Conservation (phyloP, 2,113 vertebrate species). For the Micronycteris hirsuta region DNA sequence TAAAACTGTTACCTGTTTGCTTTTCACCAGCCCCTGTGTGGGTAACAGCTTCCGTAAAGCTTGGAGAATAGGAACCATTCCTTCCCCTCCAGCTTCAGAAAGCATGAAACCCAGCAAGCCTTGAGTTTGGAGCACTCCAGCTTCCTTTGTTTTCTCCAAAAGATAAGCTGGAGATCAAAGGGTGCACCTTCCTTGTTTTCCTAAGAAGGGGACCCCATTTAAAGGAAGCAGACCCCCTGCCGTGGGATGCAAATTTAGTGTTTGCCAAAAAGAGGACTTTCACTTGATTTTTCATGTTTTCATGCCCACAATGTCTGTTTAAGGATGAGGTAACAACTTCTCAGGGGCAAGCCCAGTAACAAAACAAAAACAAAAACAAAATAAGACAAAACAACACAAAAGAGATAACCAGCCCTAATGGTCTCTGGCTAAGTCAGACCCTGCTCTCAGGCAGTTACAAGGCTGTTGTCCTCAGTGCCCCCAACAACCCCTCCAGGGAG, state of each 20-base stretch:
- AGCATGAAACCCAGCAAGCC: rapidly evolving
- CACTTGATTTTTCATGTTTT: not conserved
- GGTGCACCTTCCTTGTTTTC: rapidly evolving
- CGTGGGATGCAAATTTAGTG: rapidly evolving
- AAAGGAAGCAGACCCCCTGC: rapidly evolving
- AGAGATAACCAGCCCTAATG: rapidly evolving
- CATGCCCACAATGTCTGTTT: not conserved
- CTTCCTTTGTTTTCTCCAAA: not conserved
- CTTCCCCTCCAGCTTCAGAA: not conserved
- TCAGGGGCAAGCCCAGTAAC: not conserved
- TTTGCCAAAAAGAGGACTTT: not conserved
- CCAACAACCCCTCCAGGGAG: rapidly evolving
- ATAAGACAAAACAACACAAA: not conserved
- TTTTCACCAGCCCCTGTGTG: rapidly evolving
- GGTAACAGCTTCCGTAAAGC: not conserved
- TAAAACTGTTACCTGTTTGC: not conserved
- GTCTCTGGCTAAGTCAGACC: not conserved
- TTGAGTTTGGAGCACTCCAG: rapidly evolving
- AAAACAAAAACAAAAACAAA: not conserved
- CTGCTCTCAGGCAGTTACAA: rapidly evolving
- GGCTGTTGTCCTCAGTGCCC: rapidly evolving
- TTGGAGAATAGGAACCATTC: rapidly evolving
- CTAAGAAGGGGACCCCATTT: not conserved
- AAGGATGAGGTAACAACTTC: not conserved
- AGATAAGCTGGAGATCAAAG: not conserved